Conservation (phyloP, 2,797 vertebrate genomes). For the Halcyon smyrnensis region DNA sequence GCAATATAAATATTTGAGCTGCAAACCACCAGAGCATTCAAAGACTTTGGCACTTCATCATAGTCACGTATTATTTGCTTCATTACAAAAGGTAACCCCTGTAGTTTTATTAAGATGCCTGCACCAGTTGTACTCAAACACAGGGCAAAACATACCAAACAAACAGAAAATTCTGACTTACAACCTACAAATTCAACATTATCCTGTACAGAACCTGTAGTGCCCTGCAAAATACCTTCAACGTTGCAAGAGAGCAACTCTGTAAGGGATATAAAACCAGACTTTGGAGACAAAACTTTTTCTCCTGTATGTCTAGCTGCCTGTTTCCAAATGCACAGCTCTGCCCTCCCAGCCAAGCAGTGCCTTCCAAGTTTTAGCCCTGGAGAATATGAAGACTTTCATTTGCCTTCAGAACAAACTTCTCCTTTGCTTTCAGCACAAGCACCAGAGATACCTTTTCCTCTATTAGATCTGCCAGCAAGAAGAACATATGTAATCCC, state of each 20-base stretch:
- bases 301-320: not conserved
- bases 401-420: not conserved
- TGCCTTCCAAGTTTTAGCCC: not conserved
- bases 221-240: not conserved
- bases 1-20: constrained; percentile 31
- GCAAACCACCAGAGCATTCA: constrained; percentile 31
- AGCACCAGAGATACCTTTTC: not conserved
- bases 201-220: not conserved
- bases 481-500: not conserved
- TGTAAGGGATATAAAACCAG: not conserved
- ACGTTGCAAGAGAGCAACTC: not conserved
- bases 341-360: not conserved
- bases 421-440: not conserved
- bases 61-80: constrained; percentile 15
- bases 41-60: not conserved
- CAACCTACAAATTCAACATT: not conserved
- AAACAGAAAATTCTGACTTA: not conserved
- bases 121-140: not conserved
- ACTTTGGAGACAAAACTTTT: not conserved
- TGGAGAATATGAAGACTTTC: not conserved
- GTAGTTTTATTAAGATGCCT: constrained; percentile 10
- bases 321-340: not conserved
- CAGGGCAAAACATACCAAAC: not conserved
- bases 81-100: constrained; percentile 42
- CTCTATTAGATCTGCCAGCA: not conserved